Evolutionary conservation across 2,888 invertebrate species (phyloP).

Genomic region (Nomada fucata): DNA sequence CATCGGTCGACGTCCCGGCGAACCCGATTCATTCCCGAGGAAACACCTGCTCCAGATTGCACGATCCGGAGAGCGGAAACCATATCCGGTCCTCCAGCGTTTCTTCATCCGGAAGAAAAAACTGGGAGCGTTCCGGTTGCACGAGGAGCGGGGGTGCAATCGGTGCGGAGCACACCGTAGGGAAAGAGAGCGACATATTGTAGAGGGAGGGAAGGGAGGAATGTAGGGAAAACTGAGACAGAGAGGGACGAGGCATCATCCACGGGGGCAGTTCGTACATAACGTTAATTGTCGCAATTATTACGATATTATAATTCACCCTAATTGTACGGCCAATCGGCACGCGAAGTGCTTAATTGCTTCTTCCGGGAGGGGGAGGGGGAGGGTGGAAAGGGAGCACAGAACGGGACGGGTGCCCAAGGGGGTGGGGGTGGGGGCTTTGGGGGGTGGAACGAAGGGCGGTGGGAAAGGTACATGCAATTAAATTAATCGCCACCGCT

Average conservation of each 20-base stretch:
- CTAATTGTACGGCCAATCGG: conserved; percentile 78
- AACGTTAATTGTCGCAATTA: conserved; percentile 79
- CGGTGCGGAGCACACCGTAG: background rate
- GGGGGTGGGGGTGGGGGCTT: too few relatives aligned
- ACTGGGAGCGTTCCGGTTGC: conserved; percentile 35
- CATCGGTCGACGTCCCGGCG: conserved; percentile 21
- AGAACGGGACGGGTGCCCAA: conserved; percentile 18
- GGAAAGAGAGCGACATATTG: conserved; percentile 11
- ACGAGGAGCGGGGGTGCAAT: conserved; percentile 33
- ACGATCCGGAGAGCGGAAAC: conserved; percentile 47
- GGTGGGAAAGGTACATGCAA: conserved; percentile 64
- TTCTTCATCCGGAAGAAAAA: conserved; percentile 66
- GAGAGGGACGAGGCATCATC: conserved; percentile 44
- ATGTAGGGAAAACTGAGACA: conserved; percentile 32
- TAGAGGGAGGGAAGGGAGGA: conserved; percentile 10
- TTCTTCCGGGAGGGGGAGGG: conserved; percentile 55
- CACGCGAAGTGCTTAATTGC: conserved; percentile 78
- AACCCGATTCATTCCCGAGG: conserved; percentile 39
- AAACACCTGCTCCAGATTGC: conserved; percentile 49
- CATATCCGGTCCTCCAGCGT: conserved; percentile 61
- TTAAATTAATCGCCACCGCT: conserved; percentile 70
- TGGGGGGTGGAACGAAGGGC: conserved; percentile 16
- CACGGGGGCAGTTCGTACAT: conserved; percentile 68
- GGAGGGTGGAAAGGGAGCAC: conserved; percentile 21
- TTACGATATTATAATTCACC: conserved; percentile 78